Conservation (phyloP, 2,113 vertebrate species). For the Ptilorrhoa leucosticta region DNA sequence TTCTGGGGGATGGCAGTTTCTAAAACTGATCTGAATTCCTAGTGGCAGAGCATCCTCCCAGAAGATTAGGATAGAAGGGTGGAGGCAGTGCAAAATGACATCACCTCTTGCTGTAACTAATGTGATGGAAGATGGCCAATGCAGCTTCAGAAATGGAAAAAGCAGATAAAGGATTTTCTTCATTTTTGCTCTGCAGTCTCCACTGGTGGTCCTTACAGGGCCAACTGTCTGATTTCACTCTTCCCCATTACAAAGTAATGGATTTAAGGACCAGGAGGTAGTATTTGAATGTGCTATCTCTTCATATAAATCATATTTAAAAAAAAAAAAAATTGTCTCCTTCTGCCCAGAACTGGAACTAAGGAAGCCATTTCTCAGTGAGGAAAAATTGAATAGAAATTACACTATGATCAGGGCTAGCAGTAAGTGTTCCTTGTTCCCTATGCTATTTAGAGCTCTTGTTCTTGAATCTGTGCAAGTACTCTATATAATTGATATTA, state of each 20-base stretch:
- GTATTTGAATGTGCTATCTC: neutral
- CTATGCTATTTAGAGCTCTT: neutral
- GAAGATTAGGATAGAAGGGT: neutral
- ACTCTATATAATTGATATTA: neutral
- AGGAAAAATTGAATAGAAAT: neutral
- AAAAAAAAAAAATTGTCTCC: rapidly evolving
- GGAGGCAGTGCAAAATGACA: neutral
- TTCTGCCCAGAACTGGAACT: neutral
- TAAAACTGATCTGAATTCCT: neutral
- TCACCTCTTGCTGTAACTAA: neutral
- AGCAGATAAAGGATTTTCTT: neutral
- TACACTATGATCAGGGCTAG: neutral
- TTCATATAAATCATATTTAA: neutral
- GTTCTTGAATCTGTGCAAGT: neutral
- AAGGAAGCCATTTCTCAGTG: neutral
- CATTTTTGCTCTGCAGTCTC: neutral
- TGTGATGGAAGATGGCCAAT: neutral
- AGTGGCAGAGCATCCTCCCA: neutral
- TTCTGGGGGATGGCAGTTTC: neutral
- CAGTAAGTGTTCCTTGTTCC: neutral
- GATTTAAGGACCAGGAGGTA: neutral
- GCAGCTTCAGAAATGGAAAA: neutral
- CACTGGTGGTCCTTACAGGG: neutral
- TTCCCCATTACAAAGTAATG: neutral
- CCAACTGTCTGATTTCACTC: neutral